These are phyloP conservation scores for Caloenas nicobarica DNA, from an alignment of 2,113 vertebrate species.

Conservation along the genomic window DNA sequence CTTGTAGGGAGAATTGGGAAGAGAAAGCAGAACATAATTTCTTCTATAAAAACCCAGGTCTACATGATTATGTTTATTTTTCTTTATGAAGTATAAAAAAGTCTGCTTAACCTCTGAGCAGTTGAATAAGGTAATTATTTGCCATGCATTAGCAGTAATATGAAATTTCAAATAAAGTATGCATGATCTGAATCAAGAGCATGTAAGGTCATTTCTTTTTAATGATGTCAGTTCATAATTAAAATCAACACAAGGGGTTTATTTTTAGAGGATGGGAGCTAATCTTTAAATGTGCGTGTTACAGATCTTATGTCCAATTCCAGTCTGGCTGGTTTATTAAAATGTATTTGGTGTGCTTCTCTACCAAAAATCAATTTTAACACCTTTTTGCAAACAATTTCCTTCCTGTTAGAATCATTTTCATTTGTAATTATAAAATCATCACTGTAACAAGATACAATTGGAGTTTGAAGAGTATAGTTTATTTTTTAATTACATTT, in stretches of 20 bases:
- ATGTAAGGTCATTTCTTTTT: conserved; percentile 41
- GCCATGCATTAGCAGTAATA: conserved; percentile 34
- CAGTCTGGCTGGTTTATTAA: conserved; percentile 48
- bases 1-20: not conserved
- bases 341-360: conserved; percentile 25
- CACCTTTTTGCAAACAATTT: conserved; percentile 54
- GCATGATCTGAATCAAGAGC: conserved; percentile 14
- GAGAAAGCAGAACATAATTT: not conserved
- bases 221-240: conserved; percentile 53
- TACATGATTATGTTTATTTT: conserved; percentile 42
- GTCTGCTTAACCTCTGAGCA: conserved; percentile 27
- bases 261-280: conserved; percentile 32
- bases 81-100: conserved; percentile 24
- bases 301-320: not conserved
- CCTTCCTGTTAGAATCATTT: conserved; percentile 37
- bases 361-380: conserved; percentile 47
- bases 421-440: conserved; percentile 62
- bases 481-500: conserved; percentile 36
- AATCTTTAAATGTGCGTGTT: conserved; percentile 34
- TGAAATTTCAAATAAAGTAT: conserved; percentile 27
- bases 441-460: conserved; percentile 7
- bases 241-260: conserved; percentile 37
- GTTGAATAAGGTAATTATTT: conserved; percentile 62
- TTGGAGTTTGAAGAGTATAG: not conserved
- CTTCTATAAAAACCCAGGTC: not conserved